A percentile compares a stretch with the other conserved stretches of the same genome.
Evolutionary conservation across 2,797 vertebrate species (phyloP).

Genomic region (Chiloscyllium punctatum): DNA sequence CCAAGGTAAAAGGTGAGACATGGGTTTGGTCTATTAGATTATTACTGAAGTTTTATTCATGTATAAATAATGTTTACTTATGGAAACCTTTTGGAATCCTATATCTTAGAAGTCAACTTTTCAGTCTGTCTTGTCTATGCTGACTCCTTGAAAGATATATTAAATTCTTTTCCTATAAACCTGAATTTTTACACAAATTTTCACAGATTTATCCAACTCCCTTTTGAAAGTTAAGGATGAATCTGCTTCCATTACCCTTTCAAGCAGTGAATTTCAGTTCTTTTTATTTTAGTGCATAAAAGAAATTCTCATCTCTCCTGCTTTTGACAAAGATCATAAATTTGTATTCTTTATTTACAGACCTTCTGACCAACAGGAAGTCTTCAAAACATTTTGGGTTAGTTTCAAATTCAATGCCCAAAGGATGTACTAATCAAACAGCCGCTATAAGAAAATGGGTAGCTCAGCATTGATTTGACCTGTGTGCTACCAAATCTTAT

Average conservation of each 20-base stretch:
- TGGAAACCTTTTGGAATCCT: neutral
- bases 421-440: neutral
- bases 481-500: neutral
- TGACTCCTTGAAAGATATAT: neutral
- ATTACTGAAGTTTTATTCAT: neutral
- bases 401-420: neutral
- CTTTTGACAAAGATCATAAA: neutral
- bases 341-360: neutral
- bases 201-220: neutral
- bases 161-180: neutral
- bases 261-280: neutral
- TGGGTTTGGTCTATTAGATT: neutral
- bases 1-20: conserved; percentile 63
- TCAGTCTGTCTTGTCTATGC: no score
- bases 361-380: neutral
- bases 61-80: neutral
- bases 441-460: neutral
- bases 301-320: neutral
- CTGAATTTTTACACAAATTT: neutral
- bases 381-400: neutral
- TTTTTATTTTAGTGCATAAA: neutral
- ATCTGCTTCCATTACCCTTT: neutral
- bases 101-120: neutral
- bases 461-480: neutral
- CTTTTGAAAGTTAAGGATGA: neutral